phyloP scores from a whole-genome alignment of 1,140 invertebrate species.

The Marisa cornuarietis region DNA sequence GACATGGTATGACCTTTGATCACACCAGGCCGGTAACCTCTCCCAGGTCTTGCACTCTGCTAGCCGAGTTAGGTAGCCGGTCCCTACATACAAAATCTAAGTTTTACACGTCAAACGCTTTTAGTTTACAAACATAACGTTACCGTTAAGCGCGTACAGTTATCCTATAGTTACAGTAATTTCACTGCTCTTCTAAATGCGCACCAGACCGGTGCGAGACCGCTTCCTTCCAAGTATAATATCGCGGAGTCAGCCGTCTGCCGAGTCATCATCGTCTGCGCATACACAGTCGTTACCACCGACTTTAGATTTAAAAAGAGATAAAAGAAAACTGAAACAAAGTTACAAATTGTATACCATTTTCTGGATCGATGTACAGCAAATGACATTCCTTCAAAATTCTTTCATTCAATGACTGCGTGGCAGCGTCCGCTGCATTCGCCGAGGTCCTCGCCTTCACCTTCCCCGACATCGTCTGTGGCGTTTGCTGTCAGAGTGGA shows the following conservation, averaged over 20 bases:
- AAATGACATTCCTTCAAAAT: conserved; percentile 71
- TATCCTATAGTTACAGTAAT: too few species aligned
- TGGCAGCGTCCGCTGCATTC: conserved; percentile 68
- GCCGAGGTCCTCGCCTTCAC: conserved; percentile 65
- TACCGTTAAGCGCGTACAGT: too few species aligned
- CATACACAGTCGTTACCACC: conserved; percentile 24
- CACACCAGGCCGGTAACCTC: conserved; percentile 28
- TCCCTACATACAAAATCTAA: too few species aligned
- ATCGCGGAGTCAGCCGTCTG: conserved; percentile 29
- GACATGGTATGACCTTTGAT: conserved; percentile 38
- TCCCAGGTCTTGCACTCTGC: conserved; percentile 13
- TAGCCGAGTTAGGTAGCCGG: too few species aligned
- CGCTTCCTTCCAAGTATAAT: conserved; percentile 19
- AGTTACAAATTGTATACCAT: conserved; percentile 62
- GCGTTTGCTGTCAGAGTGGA: conserved; percentile 44
- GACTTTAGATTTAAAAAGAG: conserved; percentile 14
- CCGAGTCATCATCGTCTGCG: conserved; percentile 28
- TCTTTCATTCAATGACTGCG: conserved; percentile 69
- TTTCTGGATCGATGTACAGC: conserved; percentile 71
- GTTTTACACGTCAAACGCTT: too few species aligned
- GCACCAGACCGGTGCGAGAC: conserved; percentile 9
- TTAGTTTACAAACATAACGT: too few species aligned
- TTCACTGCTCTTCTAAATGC: background rate
- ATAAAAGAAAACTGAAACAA: conserved; percentile 5
- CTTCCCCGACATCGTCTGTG: conserved; percentile 66